These are phyloP conservation scores for Dipodomys stephensi DNA, from an alignment of 2,113 vertebrate species.

Conservation along the genomic window DNA sequence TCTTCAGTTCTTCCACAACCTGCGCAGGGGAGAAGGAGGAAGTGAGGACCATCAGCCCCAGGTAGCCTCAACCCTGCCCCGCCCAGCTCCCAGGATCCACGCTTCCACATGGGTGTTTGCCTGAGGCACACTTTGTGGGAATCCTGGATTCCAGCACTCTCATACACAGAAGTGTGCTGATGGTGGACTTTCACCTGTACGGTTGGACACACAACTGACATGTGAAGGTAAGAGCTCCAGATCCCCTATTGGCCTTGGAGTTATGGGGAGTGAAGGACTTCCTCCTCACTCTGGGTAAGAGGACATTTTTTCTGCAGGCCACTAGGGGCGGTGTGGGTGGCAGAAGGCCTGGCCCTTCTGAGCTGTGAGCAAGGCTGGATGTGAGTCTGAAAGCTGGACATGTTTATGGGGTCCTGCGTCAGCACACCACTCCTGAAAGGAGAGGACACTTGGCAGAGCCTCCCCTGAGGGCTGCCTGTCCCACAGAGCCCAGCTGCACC, in stretches of 20 bases:
- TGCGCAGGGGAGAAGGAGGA: background rate
- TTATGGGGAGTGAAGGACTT: background rate
- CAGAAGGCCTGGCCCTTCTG: background rate
- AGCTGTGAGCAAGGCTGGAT: background rate
- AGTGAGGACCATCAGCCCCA: background rate
- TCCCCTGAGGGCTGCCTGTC: background rate
- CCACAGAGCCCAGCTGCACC: background rate
- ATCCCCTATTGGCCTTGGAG: background rate
- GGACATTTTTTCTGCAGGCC: background rate
- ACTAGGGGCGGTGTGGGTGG: background rate
- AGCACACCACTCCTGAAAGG: background rate
- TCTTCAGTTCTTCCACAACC: conserved; percentile 67
- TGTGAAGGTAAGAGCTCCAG: background rate
- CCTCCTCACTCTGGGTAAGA: background rate
- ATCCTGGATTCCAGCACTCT: background rate
- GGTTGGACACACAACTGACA: fast-evolving
- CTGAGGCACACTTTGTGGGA: background rate
- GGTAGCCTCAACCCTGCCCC: background rate
- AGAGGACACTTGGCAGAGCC: background rate
- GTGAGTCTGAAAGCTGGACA: background rate
- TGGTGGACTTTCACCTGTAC: fast-evolving
- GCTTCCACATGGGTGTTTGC: background rate
- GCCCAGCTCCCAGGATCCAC: too few species aligned
- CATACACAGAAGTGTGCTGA: background rate
- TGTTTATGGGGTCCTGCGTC: too few species aligned